Conservation (phyloP, 2,888 invertebrate genomes). For the Mythimna lalbum region DNA sequence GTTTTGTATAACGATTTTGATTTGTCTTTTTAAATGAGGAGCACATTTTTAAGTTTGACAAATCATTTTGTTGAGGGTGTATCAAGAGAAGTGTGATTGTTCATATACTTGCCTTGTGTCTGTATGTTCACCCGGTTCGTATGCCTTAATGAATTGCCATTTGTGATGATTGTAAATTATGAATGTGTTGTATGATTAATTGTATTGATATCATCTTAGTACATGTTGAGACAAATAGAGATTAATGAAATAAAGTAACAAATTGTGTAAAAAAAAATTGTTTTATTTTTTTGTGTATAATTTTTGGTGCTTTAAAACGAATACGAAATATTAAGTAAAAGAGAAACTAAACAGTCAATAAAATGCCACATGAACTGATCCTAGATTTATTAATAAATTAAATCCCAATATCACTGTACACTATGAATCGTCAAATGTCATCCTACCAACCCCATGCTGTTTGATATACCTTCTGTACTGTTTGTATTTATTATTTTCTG, state of each 20-base stretch:
- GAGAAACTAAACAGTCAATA: slow-evolving; percentile 46
- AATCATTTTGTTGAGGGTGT: slow-evolving; percentile 42
- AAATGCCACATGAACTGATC: slow-evolving; percentile 48
- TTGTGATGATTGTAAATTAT: slow-evolving; percentile 85
- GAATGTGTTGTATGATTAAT: slow-evolving; percentile 78
- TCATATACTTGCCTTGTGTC: slow-evolving; percentile 74
- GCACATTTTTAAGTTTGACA: slow-evolving; percentile 45
- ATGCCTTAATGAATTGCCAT: slow-evolving; percentile 87
- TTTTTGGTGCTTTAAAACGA: slow-evolving; percentile 56
- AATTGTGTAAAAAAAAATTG: slow-evolving; percentile 82
- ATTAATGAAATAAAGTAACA: slow-evolving; percentile 85
- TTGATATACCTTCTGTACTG: slow-evolving; percentile 97
- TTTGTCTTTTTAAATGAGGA: slow-evolving; percentile 57
- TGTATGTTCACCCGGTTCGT: slow-evolving; percentile 68
- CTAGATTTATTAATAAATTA: slow-evolving; percentile 59
- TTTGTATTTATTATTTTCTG: slow-evolving; percentile 96
- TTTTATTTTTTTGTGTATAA: slow-evolving; percentile 76
- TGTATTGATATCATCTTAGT: slow-evolving; percentile 83
- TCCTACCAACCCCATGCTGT: slow-evolving; percentile 96
- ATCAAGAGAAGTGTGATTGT: slow-evolving; percentile 62
- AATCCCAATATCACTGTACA: slow-evolving; percentile 34
- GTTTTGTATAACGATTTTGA: slow-evolving; percentile 56
- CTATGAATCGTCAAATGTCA: slow-evolving; percentile 96
- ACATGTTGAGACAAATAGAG: slow-evolving; percentile 85
- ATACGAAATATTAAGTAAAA: slow-evolving; percentile 41